A percentile compares a stretch with the other conserved stretches of the same genome.
These are phyloP conservation scores for Crypturellus tataupa DNA, from an alignment of 2,797 vertebrate genomes.

Conservation along the genomic window DNA sequence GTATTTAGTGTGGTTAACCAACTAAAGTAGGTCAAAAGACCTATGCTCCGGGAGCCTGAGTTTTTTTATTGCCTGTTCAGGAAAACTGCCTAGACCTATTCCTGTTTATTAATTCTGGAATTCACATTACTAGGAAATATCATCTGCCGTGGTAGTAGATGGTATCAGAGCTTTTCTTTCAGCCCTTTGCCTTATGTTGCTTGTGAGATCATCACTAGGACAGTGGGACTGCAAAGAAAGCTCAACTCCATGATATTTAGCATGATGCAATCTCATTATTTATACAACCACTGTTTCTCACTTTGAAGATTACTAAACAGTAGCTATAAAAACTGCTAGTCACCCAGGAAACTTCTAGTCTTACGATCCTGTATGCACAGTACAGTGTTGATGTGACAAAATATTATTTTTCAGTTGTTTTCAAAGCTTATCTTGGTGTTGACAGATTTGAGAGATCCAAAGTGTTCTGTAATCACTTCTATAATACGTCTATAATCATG, in stretches of 20 bases:
- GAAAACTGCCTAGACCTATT: not conserved
- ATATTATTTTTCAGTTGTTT: not conserved
- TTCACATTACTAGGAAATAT: not conserved
- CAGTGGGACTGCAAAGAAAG: not conserved
- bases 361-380: not conserved
- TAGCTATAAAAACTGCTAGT: not conserved
- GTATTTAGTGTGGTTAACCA: not conserved
- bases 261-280: not conserved
- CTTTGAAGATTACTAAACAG: not conserved
- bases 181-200: not conserved
- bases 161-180: not conserved
- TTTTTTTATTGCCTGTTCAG: not conserved
- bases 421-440: not conserved
- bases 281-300: not conserved
- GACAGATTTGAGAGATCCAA: not conserved
- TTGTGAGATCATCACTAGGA: not conserved
- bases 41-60: not conserved
- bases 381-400: not conserved
- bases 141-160: not conserved
- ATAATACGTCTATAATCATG: not conserved
- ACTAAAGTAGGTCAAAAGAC: not conserved
- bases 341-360: not conserved
- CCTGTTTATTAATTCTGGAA: not conserved
- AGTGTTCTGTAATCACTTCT: not conserved
- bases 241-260: not conserved